These are phyloP conservation scores for Phycodurus eques DNA, from an alignment of 2,113 vertebrate genomes.

Conservation along the genomic window DNA sequence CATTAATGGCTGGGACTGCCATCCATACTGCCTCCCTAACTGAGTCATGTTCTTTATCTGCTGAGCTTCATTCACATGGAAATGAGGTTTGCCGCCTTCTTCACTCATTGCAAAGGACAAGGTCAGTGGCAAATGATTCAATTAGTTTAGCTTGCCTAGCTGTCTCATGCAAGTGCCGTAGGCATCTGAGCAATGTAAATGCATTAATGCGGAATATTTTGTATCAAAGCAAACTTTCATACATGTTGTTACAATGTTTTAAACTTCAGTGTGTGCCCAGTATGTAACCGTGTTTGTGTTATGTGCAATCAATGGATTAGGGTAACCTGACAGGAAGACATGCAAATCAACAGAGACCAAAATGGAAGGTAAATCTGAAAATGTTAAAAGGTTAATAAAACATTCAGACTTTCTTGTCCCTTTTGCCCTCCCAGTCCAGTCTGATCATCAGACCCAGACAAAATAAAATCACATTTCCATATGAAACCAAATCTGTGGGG, in stretches of 20 bases:
- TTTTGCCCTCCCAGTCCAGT: conserved; percentile 45
- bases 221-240: background rate
- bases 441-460: conserved; percentile 35
- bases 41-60: conserved; percentile 61
- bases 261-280: conserved; percentile 1
- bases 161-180: conserved; percentile 22
- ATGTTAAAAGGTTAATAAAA: conserved; percentile 48
- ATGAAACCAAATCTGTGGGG: conserved; percentile 71
- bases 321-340: conserved; percentile 48
- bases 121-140: conserved; percentile 55
- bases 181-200: conserved; percentile 15
- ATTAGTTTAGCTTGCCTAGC: conserved; percentile 47
- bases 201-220: conserved; percentile 1
- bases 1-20: conserved; percentile 41
- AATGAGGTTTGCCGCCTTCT: conserved; percentile 56
- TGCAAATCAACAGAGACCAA: conserved; percentile 61
- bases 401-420: conserved; percentile 44
- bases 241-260: background rate
- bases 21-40: conserved; percentile 21
- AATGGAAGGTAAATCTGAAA: conserved; percentile 50
- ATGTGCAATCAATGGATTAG: conserved; percentile 30
- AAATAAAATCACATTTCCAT: conserved; percentile 58
- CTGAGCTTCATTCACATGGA: conserved; percentile 53
- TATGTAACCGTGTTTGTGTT: conserved; percentile 16
- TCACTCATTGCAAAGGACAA: conserved; percentile 55